Base-by-base conservation (phyloP, 2,888 invertebrate genomes). In the Himalopsyche tibetana region DNA sequence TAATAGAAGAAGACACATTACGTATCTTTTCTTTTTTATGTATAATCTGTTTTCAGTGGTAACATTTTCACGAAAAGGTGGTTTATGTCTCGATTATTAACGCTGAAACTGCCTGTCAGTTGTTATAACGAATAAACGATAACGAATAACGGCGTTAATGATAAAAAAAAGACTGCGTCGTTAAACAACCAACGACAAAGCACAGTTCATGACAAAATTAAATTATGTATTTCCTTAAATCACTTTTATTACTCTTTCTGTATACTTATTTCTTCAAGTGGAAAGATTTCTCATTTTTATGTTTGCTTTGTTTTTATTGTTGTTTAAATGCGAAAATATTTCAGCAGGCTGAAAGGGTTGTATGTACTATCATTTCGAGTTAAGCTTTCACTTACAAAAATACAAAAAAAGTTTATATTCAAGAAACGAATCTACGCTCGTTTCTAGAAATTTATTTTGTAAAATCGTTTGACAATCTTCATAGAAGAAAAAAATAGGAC, bases 261-360 rank as follows among this genome's bases (percentile, higher is more conserved):
- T 38, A 38, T 74, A 74, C 5, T 74, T 74, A 74, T 74, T 74
- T 74, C 38, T 74, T 74, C 74, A 74, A 74, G 28, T 74, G 74
- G 74, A 74, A 74, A 74, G 74, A 74, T 74, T 74, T 74, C 74
- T 12, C 74, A 74, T 74, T 74, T 74, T 74, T 74, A 74, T 74
- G 74, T 74, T 63, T 74, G 38, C 5, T 38, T 36, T 74, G 28
- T 74, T 74, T 74, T 74, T 74, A 74, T 38, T 74, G 74, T 36
- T 74, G 28, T 74, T 74, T 28, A 74, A 74, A 74, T 38, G 36
- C 38, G 5, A 51, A 74, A 74, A 74, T 36, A 74, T 74, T 74
- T 36, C 38, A 74, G 51, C 15, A 74, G 15, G 38, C 28, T 74
- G 5, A 15, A 74, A 74, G 38, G 36, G 74, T 5, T 74, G 28